Evolutionary conservation across 92 coral and sea anemone species (phyloP).

Genomic region (Virgularia gustaviana): DNA sequence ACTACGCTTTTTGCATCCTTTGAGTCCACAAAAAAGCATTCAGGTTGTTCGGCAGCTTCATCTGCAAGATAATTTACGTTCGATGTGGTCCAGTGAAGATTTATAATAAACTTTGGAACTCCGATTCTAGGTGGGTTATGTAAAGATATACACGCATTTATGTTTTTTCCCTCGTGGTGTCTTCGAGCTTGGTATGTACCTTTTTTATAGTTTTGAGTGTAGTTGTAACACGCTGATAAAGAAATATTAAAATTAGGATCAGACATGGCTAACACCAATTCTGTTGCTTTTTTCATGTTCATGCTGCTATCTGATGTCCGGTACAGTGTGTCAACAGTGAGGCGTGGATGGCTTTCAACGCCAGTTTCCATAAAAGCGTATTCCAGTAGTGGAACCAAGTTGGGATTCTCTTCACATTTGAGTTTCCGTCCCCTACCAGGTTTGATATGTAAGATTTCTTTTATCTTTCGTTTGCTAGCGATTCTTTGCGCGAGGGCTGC

Average conservation of each 20-base stretch:
- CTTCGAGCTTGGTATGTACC: slow-evolving; percentile 54
- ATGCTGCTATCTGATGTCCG: slow-evolving; percentile 46
- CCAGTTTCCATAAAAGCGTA: slow-evolving; percentile 55
- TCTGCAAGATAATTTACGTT: slow-evolving; percentile 60
- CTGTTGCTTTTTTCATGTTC: slow-evolving; percentile 51
- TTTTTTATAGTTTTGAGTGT: slow-evolving; percentile 54
- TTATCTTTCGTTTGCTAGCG: slow-evolving; percentile 23
- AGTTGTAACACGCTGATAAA: slow-evolving; percentile 51
- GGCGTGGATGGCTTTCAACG: slow-evolving; percentile 54
- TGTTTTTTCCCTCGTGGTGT: slow-evolving; percentile 54
- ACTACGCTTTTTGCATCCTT: slow-evolving; percentile 58
- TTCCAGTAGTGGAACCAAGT: slow-evolving; percentile 49
- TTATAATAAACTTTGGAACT: slow-evolving; percentile 44
- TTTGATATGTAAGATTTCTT: slow-evolving; percentile 19
- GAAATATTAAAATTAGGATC: slow-evolving; percentile 46
- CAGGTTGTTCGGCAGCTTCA: slow-evolving; percentile 34
- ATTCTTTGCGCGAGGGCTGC: slow-evolving; percentile 2
- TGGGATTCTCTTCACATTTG: slow-evolving; percentile 51
- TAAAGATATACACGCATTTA: slow-evolving; percentile 60
- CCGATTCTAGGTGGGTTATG: slow-evolving; percentile 58
- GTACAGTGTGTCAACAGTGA: slow-evolving; percentile 46
- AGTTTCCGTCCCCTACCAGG: slow-evolving; percentile 54
- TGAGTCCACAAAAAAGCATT: slow-evolving; percentile 46
- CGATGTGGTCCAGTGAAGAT: slow-evolving; percentile 55
- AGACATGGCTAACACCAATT: slow-evolving; percentile 51